A percentile compares a stretch with the other conserved stretches of the same genome.
These are phyloP conservation scores for Chiroxiphia lanceolata DNA, from an alignment of 2,797 vertebrate genomes.

Conservation along the genomic window DNA sequence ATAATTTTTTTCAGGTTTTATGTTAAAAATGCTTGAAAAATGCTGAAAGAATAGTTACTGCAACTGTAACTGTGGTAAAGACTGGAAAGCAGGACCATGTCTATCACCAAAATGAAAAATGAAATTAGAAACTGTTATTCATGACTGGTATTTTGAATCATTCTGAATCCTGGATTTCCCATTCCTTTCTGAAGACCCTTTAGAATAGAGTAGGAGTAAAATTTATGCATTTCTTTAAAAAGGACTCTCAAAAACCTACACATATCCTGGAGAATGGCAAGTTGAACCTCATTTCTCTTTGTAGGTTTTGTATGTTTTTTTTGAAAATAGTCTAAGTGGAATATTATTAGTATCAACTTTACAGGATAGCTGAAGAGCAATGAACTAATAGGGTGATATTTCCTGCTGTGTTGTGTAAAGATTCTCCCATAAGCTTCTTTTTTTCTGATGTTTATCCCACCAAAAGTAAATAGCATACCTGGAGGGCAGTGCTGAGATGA, in stretches of 20 bases:
- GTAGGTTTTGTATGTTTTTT: neutral
- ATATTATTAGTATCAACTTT: neutral
- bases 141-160: neutral
- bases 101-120: neutral
- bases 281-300: neutral
- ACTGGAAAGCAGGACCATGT: neutral
- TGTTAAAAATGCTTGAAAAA: neutral
- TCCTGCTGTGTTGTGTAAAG: neutral
- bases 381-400: neutral
- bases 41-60: neutral
- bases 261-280: neutral
- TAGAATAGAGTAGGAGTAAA: neutral
- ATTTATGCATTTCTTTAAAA: neutral
- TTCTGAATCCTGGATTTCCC: neutral
- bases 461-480: slow-evolving; percentile 16
- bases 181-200: neutral
- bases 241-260: neutral
- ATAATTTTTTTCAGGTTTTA: neutral
- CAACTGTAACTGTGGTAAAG: neutral
- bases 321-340: neutral
- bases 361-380: neutral
- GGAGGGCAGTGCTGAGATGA: slow-evolving; percentile 46
- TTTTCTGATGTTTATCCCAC: neutral
- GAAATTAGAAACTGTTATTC: neutral
- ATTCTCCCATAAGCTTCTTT: neutral